These are phyloP conservation scores for Neodiprion pinetum DNA, from an alignment of 1,140 invertebrate genomes.

Conservation along the genomic window DNA sequence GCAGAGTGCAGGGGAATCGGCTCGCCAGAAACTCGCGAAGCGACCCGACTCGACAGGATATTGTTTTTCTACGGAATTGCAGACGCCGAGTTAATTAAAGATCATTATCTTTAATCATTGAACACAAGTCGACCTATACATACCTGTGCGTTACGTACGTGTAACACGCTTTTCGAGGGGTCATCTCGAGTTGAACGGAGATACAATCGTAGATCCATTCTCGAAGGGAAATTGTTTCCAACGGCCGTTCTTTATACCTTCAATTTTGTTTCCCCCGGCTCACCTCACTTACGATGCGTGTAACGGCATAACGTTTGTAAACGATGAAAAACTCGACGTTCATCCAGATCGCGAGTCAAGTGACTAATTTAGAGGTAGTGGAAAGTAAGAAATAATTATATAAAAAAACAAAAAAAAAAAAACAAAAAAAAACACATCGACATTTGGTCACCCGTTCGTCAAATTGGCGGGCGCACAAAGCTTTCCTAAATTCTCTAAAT, in stretches of 20 bases:
- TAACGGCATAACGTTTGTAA: too few relatives aligned
- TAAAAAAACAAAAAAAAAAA: too few relatives aligned
- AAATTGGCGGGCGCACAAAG: too few relatives aligned
- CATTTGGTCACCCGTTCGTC: too few relatives aligned
- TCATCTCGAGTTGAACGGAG: neutral
- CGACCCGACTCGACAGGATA: conserved; percentile 37
- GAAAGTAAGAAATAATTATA: too few relatives aligned
- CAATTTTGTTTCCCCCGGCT: neutral
- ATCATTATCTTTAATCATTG: conserved; percentile 24
- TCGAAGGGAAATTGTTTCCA: neutral
- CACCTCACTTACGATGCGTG: too few relatives aligned
- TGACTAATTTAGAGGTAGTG: too few relatives aligned
- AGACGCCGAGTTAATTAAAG: conserved; percentile 20
- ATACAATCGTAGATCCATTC: neutral
- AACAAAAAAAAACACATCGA: too few relatives aligned
- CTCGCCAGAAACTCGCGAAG: conserved; percentile 24
- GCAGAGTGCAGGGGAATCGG: neutral
- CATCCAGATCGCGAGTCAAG: too few relatives aligned
- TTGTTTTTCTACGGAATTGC: conserved; percentile 31
- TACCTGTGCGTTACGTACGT: too few relatives aligned
- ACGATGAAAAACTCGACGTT: too few relatives aligned
- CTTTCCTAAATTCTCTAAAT: too few relatives aligned
- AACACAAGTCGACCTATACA: neutral
- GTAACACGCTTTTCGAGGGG: neutral
- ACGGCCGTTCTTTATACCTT: neutral